Evolutionary conservation across 2,113 vertebrate genomes (phyloP).

Genomic region (Misgurnus mizolepis): DNA sequence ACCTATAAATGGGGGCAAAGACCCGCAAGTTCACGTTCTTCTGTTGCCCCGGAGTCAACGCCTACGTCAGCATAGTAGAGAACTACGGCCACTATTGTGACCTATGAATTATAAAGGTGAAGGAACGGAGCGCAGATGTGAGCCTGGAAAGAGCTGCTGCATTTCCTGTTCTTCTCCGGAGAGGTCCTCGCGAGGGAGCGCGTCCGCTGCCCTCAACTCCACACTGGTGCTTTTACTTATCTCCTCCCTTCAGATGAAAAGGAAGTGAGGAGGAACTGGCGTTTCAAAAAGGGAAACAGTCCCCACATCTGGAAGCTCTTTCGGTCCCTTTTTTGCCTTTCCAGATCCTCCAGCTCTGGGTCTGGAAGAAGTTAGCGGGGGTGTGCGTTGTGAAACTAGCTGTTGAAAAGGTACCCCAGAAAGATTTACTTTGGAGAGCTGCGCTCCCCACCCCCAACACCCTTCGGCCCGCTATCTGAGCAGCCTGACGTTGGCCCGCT

Average conservation of each 20-base stretch:
- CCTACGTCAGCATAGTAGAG: neutral
- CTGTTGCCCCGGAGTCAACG: neutral
- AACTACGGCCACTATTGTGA: neutral
- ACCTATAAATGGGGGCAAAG: neutral
- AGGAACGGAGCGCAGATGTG: slow-evolving; percentile 12
- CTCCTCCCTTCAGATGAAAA: slow-evolving; percentile 56
- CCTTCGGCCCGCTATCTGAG: slow-evolving; percentile 46
- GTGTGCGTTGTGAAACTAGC: slow-evolving; percentile 57
- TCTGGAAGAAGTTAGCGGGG: slow-evolving; percentile 67
- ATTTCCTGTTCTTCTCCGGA: slow-evolving; percentile 18
- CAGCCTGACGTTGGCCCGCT: slow-evolving; percentile 45
- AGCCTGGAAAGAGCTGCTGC: slow-evolving; percentile 30
- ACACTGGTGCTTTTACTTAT: slow-evolving; percentile 56
- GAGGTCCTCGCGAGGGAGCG: slow-evolving; percentile 11
- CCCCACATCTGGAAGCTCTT: slow-evolving; percentile 73
- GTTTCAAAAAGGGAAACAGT: slow-evolving; percentile 62
- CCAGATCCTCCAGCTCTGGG: slow-evolving; percentile 54
- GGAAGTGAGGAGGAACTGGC: slow-evolving; percentile 66
- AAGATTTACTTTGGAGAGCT: slow-evolving; percentile 59
- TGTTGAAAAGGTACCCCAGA: slow-evolving; percentile 64
- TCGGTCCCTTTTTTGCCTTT: slow-evolving; percentile 54
- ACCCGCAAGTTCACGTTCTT: neutral
- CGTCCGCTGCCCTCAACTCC: slow-evolving; percentile 43
- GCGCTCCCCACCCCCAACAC: slow-evolving; percentile 37
- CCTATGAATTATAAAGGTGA: slow-evolving; percentile 25